Base-by-base conservation (phyloP, 1,140 invertebrate genomes). In the Ceratina japonica region DNA sequence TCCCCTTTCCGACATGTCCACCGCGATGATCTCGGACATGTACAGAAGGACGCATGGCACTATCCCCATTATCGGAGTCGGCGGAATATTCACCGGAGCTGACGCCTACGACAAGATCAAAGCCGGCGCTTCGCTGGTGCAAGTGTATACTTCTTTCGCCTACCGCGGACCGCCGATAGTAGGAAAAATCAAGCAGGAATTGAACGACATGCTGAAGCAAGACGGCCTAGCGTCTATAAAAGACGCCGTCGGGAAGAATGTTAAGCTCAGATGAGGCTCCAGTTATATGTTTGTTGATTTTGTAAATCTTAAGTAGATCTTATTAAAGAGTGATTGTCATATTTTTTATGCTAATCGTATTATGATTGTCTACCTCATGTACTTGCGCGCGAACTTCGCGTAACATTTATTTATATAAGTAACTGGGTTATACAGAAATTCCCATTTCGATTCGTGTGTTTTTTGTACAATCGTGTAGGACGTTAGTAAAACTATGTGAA, bases 31-130 rank as follows among this genome's bases (percentile, higher is more conserved):
- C 63, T 94, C 94, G 56, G 96, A 98, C 75, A 97, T 99, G 95
- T 98, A 97, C 87, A 93, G 93, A 88, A 92, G 98, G 69, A 98
- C 98, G 0, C 93, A 95, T 89, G 98, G 98, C 93, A 93, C 88
- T 18, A 81, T 95, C 31, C 95, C 95, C 12, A 97, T 97, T 81
- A 95, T 98, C 92, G 97, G 97, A 73, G 96, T 98, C 76, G 97
- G 97, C 79, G 96, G 98, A 59, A 92, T 99, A 77, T 95, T 95
- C 78, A 94, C 93, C 80, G 98, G 98, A 0, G 75, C 94, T 88
- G 98, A 99, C 93, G 98, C 97, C 3, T 98, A 96, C 91, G 95
- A 97, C 56, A 99, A 99, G 92, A 97, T 99, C 58, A 95, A 95
- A 92, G 97, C 98, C 61, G 98, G 98, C 5, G 98, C 98, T 3